Conservation (phyloP, 2,888 invertebrate species). For the Coecobrya sp. region DNA sequence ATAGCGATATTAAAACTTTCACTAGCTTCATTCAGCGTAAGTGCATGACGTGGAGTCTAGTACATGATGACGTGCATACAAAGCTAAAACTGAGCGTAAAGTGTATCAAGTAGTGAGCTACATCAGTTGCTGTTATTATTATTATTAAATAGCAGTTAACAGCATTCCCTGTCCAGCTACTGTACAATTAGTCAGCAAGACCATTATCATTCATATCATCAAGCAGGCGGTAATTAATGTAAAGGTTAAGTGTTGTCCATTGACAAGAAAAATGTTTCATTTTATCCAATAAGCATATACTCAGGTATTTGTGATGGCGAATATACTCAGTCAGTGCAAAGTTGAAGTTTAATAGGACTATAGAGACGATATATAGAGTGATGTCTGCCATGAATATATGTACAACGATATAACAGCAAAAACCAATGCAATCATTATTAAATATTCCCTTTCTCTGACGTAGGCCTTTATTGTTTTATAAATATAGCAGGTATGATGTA, state of each 20-base stretch:
- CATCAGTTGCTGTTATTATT: too few relatives aligned
- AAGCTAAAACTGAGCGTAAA: background rate
- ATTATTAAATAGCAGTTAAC: background rate
- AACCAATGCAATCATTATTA: too few relatives aligned
- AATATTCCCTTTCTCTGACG: background rate
- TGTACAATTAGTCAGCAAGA: background rate
- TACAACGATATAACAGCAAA: background rate
- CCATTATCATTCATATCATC: background rate
- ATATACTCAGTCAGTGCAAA: background rate
- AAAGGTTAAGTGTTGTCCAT: conserved; percentile 48
- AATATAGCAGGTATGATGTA: background rate
- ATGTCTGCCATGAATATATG: too few relatives aligned
- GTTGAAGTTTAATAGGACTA: too few relatives aligned
- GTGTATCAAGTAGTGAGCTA: too few relatives aligned
- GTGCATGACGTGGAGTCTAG: background rate
- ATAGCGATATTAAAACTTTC: background rate
- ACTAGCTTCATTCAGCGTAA: background rate
- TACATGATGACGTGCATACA: background rate
- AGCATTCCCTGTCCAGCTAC: background rate
- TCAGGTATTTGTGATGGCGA: background rate
- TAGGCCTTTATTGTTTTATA: background rate
- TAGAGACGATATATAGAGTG: too few relatives aligned
- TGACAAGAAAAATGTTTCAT: background rate
- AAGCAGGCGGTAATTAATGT: conserved; percentile 27
- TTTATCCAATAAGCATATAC: background rate